Conservation (phyloP, 2,888 invertebrate species). For the Priapulus caudatus region DNA sequence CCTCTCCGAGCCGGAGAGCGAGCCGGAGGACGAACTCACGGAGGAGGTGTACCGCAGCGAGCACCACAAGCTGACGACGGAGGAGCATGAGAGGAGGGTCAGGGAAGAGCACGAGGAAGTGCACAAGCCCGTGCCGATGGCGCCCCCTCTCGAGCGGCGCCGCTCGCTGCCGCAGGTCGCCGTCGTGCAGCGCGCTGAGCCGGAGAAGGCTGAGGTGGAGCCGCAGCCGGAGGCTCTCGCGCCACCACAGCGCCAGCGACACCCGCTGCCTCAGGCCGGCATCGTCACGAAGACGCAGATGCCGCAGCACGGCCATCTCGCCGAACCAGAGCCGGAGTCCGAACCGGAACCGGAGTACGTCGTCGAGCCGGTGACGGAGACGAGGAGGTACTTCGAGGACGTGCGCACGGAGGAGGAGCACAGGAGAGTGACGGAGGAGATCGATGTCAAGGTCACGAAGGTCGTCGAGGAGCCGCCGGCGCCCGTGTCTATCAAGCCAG, state of each 20-base stretch:
- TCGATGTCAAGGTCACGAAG: neutral
- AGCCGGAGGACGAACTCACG: neutral
- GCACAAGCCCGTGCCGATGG: neutral
- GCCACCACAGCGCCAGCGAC: neutral
- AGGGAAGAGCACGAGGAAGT: slow-evolving; percentile 3
- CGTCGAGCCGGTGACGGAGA: no score
- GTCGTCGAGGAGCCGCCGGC: neutral
- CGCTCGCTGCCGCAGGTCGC: neutral
- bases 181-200: neutral
- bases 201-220: neutral
- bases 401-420: neutral
- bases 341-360: neutral
- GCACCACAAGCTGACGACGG: neutral
- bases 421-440: neutral
- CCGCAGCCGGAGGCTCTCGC: neutral
- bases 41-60: neutral
- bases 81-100: slow-evolving; percentile 1
- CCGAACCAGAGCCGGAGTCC: neutral
- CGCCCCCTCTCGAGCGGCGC: neutral
- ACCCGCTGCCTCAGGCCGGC: neutral
- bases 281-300: neutral
- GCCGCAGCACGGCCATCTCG: neutral
- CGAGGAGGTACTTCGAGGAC: slow-evolving; percentile 1
- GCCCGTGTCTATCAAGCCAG: neutral
- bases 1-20: neutral